A percentile compares a stretch with the other conserved stretches of the same genome.
Conservation (phyloP, 2,113 vertebrate species). For the Hypomesus transpacificus region DNA sequence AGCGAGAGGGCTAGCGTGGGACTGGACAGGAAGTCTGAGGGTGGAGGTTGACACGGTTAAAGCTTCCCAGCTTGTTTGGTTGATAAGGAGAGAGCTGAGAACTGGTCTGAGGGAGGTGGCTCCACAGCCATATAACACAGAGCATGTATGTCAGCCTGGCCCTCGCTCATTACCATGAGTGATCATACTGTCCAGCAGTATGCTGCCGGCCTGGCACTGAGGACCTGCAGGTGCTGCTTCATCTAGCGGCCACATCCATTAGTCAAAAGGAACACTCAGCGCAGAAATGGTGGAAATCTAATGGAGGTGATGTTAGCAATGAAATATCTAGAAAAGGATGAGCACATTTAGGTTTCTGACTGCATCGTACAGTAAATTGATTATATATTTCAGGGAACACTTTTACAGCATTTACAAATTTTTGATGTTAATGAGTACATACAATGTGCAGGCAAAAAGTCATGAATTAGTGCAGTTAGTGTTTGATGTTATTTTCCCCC, state of each 20-base stretch:
- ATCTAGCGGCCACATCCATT: slow-evolving; percentile 66
- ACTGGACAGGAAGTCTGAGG: slow-evolving; percentile 6
- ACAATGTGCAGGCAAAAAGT: too few relatives aligned
- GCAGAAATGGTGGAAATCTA: not conserved
- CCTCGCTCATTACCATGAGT: slow-evolving; percentile 75
- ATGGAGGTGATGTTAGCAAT: not conserved
- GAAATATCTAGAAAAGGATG: not conserved
- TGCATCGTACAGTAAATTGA: not conserved
- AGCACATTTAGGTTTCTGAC: too few relatives aligned
- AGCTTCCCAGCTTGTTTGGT: slow-evolving; percentile 63
- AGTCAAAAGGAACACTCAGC: slow-evolving; percentile 45
- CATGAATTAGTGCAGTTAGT: too few relatives aligned
- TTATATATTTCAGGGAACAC: not conserved
- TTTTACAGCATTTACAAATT: not conserved
- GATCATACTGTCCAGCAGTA: slow-evolving; percentile 73
- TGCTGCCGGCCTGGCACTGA: slow-evolving; percentile 74
- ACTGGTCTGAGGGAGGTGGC: slow-evolving; percentile 50
- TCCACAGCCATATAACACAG: slow-evolving; percentile 65
- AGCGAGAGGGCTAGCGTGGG: slow-evolving; percentile 33
- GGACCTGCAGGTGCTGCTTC: slow-evolving; percentile 74
- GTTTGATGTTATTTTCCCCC: not conserved
- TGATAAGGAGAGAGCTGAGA: slow-evolving; percentile 60
- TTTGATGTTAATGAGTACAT: too few relatives aligned
- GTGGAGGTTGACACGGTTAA: slow-evolving; percentile 55
- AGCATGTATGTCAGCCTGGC: slow-evolving; percentile 58